Percentiles rank a stretch among this genome's conserved stretches.
Conservation (phyloP, 2,888 invertebrate genomes). For the Arrhopalites spinosus region DNA sequence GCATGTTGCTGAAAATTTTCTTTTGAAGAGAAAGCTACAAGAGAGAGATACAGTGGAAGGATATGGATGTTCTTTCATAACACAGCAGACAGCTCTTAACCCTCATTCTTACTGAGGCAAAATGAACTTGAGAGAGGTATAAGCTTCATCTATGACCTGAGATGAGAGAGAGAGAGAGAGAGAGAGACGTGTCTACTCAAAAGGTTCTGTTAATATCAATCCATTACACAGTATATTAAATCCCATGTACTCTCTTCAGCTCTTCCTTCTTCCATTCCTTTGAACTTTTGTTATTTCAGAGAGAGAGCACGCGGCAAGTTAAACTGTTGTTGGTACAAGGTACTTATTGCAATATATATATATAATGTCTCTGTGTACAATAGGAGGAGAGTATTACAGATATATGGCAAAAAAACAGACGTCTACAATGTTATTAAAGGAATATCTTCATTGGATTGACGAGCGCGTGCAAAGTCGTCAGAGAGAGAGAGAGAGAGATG, state of each 20-base stretch:
- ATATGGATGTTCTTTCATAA: neutral
- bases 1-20: too few relatives aligned
- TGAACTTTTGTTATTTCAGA: neutral
- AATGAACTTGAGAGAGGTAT: neutral
- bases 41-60: neutral
- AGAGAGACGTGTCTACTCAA: constrained; percentile 2
- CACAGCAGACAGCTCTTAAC: neutral
- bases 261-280: neutral
- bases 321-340: neutral
- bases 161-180: too few relatives aligned
- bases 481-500: too few relatives aligned
- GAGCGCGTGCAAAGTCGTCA: neutral
- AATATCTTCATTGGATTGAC: constrained; percentile 6
- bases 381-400: neutral
- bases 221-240: constrained; percentile 5
- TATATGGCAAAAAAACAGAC: neutral
- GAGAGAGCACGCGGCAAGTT: neutral
- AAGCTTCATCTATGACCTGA: constrained; percentile 3
- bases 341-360: neutral
- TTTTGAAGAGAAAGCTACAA: neutral
- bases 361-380: neutral
- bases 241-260: neutral
- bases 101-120: neutral
- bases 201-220: constrained; percentile 4
- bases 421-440: neutral